A percentile compares a stretch with the other conserved stretches of the same genome.
Conservation (phyloP, 2,113 vertebrate species). For the Macheiramphus alcinus region DNA sequence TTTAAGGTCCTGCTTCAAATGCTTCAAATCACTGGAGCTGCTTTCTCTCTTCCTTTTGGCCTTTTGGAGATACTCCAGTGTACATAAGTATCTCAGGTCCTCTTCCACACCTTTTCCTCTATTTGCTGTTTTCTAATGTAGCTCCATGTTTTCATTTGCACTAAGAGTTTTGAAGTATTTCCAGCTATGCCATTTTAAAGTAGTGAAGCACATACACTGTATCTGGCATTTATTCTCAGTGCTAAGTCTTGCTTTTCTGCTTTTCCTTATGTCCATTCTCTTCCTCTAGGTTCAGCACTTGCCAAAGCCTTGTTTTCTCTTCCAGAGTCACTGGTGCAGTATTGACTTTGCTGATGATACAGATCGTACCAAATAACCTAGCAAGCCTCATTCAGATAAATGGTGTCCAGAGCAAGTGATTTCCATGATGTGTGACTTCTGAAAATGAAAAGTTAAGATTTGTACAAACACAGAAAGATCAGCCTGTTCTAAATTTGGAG, state of each 20-base stretch:
- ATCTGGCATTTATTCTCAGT: not conserved
- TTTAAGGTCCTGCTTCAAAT: not conserved
- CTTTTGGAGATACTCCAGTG: not conserved
- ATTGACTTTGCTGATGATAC: not conserved
- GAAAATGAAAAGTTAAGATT: not conserved
- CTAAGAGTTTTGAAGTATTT: slow-evolving; percentile 14
- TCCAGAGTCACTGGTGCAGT: not conserved
- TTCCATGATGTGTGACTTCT: not conserved
- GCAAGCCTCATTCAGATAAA: not conserved
- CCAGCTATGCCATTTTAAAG: slow-evolving; percentile 22
- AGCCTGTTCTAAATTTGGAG: not conserved
- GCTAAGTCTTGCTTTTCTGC: not conserved
- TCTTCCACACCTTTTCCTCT: not conserved
- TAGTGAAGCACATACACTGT: not conserved
- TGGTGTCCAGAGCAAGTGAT: not conserved
- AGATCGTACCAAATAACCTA: not conserved
- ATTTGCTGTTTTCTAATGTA: slow-evolving; percentile 9
- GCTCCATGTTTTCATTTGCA: not conserved
- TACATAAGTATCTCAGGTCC: not conserved
- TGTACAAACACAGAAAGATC: not conserved
- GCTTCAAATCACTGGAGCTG: not conserved
- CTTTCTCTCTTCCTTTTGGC: not conserved
- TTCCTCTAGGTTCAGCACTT: not conserved
- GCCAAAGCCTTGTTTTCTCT: not conserved
- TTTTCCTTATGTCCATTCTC: not conserved